Conservation (phyloP, 2,888 invertebrate genomes). For the Agrochola macilenta region DNA sequence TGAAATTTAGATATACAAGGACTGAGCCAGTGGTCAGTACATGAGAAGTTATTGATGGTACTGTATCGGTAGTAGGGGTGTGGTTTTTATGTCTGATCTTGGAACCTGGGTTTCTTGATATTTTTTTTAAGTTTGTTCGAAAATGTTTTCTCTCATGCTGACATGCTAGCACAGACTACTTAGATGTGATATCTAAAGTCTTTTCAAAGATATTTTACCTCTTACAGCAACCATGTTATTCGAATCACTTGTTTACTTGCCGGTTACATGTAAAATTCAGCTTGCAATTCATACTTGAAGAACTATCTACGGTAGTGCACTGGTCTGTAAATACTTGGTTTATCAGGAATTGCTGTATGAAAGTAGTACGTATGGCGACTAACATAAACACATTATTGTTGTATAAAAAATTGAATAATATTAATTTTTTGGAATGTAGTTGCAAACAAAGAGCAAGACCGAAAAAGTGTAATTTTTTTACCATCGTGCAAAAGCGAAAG, state of each 20-base stretch:
- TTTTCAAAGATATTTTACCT: not conserved
- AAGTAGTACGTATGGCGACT: not conserved
- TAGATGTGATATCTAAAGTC: not conserved
- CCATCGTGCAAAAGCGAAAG: no score
- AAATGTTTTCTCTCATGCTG: not conserved
- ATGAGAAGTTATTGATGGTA: constrained; percentile 54
- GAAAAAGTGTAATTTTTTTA: no score
- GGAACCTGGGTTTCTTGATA: not conserved
- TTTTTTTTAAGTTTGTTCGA: not conserved
- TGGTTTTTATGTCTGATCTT: constrained; percentile 15
- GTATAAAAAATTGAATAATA: no score
- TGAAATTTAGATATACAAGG: constrained; percentile 71
- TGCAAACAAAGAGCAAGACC: no score
- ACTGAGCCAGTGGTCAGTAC: constrained; percentile 53
- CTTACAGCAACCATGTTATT: not conserved
- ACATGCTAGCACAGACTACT: not conserved
- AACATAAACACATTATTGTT: not conserved
- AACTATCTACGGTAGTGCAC: not conserved
- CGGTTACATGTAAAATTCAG: constrained; percentile 43
- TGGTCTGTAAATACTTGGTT: not conserved
- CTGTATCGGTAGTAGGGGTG: not conserved
- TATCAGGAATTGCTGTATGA: not conserved
- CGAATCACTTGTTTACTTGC: constrained; percentile 22
- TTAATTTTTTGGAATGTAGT: no score
- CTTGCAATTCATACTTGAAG: constrained; percentile 10